Conservation (phyloP, 2,888 invertebrate species). For the Seira ritae region DNA sequence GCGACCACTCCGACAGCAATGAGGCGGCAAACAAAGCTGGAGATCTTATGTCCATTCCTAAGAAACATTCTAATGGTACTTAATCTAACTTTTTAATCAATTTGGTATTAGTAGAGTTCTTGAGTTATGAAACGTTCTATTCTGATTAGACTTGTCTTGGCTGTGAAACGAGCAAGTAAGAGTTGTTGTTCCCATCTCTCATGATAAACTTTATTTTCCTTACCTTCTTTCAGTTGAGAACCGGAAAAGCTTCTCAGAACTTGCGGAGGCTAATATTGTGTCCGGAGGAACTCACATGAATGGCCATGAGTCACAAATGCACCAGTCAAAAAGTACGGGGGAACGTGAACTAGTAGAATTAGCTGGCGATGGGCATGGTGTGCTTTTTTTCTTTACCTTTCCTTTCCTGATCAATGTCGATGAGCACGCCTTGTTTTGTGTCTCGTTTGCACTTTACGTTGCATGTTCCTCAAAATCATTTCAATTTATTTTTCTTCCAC, state of each 20-base stretch:
- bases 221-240: conserved; percentile 72
- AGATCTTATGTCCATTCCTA: conserved; percentile 60
- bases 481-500: too few species aligned
- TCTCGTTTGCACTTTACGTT: too few species aligned
- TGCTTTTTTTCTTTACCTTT: neutral
- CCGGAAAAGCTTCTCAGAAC: conserved; percentile 75
- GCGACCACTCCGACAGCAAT: conserved; percentile 57
- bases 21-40: conserved; percentile 49
- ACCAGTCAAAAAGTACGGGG: conserved; percentile 66
- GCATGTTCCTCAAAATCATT: too few species aligned
- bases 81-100: neutral
- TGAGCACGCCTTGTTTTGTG: neutral
- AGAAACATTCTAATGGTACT: conserved; percentile 62
- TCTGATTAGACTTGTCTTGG: neutral
- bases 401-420: neutral
- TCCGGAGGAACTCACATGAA: conserved; percentile 73
- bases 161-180: neutral
- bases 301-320: conserved; percentile 68
- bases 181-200: too few species aligned
- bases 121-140: neutral
- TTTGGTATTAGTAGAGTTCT: neutral
- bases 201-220: too few species aligned
- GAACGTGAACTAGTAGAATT: conserved; percentile 68
- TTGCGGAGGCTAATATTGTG: conserved; percentile 75
- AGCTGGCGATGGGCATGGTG: conserved; percentile 56